Evolutionary conservation across 1,140 invertebrate genomes (phyloP).

Genomic region (Rhyacophila brunnea): DNA sequence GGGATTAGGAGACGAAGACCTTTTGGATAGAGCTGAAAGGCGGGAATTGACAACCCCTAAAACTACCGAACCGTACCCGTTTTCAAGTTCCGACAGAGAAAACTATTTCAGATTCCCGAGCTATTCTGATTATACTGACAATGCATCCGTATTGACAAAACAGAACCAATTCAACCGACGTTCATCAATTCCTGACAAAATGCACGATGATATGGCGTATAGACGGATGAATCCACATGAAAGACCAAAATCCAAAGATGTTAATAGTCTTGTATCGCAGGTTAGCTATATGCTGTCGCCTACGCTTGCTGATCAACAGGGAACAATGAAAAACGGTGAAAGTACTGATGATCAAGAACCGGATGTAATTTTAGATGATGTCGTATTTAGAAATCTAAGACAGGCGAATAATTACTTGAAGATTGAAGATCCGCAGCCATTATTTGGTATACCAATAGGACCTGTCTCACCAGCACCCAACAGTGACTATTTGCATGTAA

Average conservation of each 20-base stretch:
- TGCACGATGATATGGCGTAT: constrained; percentile 79
- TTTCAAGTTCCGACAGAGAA: constrained; percentile 26
- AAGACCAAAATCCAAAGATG: constrained; percentile 53
- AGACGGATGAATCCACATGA: constrained; percentile 65
- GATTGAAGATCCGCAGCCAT: constrained; percentile 77
- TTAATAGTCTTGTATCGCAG: constrained; percentile 58
- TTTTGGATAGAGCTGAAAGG: constrained; percentile 73
- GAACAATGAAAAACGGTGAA: constrained; percentile 51
- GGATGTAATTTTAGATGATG: constrained; percentile 79
- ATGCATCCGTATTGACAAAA: neutral
- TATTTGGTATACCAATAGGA: constrained; percentile 84
- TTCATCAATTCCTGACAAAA: constrained; percentile 59
- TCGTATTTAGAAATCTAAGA: constrained; percentile 76
- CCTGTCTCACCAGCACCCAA: constrained; percentile 72
- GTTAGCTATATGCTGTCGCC: constrained; percentile 76
- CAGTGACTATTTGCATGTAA: constrained; percentile 80
- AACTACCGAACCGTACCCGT: constrained; percentile 27
- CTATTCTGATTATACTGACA: constrained; percentile 6
- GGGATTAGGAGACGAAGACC: constrained; percentile 76
- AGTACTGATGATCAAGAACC: constrained; percentile 62
- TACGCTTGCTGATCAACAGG: constrained; percentile 50
- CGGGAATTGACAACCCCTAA: constrained; percentile 61
- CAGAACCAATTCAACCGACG: constrained; percentile 33
- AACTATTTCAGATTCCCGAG: constrained; percentile 29
- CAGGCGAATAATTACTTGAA: constrained; percentile 71